Evolutionary conservation across 2,797 vertebrate species (phyloP).

Genomic region (Coluber constrictor): DNA sequence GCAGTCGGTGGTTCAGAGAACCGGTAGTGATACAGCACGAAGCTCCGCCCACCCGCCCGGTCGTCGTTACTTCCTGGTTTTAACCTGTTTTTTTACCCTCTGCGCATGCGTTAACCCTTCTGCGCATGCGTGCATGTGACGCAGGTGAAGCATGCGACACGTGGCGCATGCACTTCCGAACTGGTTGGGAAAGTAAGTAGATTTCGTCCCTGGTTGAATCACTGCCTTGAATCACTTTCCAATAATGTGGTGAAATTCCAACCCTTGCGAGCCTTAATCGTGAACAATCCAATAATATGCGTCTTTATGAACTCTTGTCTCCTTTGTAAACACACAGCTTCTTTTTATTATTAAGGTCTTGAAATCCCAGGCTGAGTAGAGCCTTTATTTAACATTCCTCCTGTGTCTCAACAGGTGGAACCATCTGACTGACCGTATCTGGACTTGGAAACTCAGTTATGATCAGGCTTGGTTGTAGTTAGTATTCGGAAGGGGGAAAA

Average conservation of each 20-base stretch:
- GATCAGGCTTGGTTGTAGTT: neutral
- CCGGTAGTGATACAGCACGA: no score
- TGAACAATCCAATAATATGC: neutral
- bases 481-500: no score
- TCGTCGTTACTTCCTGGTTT: no score
- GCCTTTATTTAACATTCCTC: neutral
- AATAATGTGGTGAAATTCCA: neutral
- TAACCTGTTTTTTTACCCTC: no score
- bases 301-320: neutral
- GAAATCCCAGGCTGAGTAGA: neutral
- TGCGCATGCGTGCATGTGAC: no score
- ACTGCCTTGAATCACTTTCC: neutral
- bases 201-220: no score
- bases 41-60: no score
- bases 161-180: no score
- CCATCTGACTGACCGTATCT: neutral
- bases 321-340: neutral
- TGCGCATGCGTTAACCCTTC: no score
- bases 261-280: neutral
- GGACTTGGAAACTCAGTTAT: neutral
- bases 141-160: no score
- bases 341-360: neutral
- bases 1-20: no score
- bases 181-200: no score
- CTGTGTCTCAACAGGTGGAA: neutral